Conservation (phyloP, 1,140 invertebrate species). For the Drosophila fuyamai region DNA sequence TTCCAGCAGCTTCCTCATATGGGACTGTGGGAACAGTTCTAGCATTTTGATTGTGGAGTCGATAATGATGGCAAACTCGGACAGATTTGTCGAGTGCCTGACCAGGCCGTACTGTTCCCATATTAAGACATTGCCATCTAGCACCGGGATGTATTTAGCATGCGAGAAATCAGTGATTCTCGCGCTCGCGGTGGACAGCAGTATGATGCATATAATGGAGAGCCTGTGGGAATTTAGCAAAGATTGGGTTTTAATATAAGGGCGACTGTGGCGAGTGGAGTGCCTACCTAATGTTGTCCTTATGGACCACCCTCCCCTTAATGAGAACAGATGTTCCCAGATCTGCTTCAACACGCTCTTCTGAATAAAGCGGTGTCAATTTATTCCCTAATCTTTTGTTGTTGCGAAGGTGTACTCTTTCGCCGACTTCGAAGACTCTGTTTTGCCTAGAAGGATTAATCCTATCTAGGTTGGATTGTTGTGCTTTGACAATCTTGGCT, state of each 20-base stretch:
- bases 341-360: not conserved
- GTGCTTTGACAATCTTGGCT: not conserved
- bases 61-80: not conserved
- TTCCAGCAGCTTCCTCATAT: too few species aligned
- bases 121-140: not conserved
- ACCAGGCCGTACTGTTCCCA: not conserved
- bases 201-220: not conserved
- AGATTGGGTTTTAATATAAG: not conserved
- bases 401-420: not conserved
- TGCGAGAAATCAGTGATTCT: too few species aligned
- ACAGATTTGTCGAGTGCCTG: conserved; percentile 1
- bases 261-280: not conserved
- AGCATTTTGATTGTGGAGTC: not conserved
- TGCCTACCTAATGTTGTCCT: not conserved
- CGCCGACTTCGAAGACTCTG: conserved; percentile 7
- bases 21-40: too few species aligned
- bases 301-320: not conserved
- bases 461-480: not conserved
- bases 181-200: not conserved
- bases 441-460: conserved; percentile 5
- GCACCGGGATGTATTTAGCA: too few species aligned
- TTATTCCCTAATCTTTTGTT: conserved; percentile 6
- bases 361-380: not conserved
- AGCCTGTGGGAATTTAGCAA: not conserved
- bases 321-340: too few species aligned